These are phyloP conservation scores for Theodoxus fluviatilis DNA, from an alignment of 2,888 invertebrate genomes.

Conservation along the genomic window DNA sequence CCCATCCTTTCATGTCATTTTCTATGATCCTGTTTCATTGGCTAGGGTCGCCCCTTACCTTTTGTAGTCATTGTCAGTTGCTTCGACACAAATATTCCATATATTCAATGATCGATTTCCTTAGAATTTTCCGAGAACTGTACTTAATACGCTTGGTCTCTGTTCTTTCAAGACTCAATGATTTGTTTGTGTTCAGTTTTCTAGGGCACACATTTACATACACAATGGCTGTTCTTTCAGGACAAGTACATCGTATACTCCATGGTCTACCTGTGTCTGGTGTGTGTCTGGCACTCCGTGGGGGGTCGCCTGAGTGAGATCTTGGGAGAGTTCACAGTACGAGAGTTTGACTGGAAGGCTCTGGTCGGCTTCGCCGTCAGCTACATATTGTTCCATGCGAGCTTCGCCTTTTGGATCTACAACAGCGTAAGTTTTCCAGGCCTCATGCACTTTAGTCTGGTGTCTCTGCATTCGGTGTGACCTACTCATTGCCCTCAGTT, in stretches of 20 bases:
- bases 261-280: slow-evolving; percentile 59
- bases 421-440: slow-evolving; percentile 55
- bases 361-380: slow-evolving; percentile 56
- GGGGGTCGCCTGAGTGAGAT: no score
- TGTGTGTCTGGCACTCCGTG: slow-evolving; percentile 64
- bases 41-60: no score
- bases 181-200: neutral
- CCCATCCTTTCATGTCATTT: no score
- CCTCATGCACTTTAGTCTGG: no score
- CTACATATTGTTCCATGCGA: slow-evolving; percentile 61
- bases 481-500: slow-evolving; percentile 56
- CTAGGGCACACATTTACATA: neutral
- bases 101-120: no score
- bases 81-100: no score
- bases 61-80: neutral
- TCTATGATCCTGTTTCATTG: no score
- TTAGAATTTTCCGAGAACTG: no score
- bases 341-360: slow-evolving; percentile 59
- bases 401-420: slow-evolving; percentile 62
- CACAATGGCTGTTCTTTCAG: slow-evolving; percentile 38
- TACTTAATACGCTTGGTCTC: no score
- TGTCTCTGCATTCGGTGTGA: no score
- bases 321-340: no score
- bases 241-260: slow-evolving; percentile 63
- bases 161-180: no score